Conservation (phyloP, 2,888 invertebrate species). For the Drosophila cognata region DNA sequence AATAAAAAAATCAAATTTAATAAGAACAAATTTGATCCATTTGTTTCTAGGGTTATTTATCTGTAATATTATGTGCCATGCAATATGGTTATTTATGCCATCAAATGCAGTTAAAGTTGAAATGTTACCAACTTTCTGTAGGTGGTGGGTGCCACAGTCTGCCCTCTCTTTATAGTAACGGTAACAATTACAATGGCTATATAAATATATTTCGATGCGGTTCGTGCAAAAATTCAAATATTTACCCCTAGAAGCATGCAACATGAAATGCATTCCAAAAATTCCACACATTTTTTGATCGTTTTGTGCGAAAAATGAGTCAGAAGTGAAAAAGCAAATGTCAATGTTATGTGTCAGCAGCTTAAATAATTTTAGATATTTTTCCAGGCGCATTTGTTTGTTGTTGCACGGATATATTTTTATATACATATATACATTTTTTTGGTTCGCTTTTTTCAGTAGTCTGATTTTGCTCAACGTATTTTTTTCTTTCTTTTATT, state of each 20-base stretch:
- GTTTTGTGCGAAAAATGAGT: conserved; percentile 23
- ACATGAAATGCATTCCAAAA: conserved; percentile 45
- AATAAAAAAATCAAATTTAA: neutral
- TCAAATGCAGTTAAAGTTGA: neutral
- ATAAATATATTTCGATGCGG: conserved; percentile 21
- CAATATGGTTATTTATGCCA: conserved; percentile 7
- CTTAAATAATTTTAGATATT: conserved; percentile 51
- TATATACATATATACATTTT: neutral
- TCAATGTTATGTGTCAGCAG: conserved; percentile 56
- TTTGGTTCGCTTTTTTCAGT: conserved; percentile 16
- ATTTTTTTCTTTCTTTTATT: conserved; percentile 60
- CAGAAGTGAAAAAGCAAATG: conserved; percentile 37
- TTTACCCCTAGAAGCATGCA: conserved; percentile 34
- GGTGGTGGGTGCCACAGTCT: neutral
- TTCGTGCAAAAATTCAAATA: conserved; percentile 4
- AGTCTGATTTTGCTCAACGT: conserved; percentile 32
- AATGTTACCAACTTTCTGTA: neutral
- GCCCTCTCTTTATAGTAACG: neutral
- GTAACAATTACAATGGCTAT: conserved; percentile 1
- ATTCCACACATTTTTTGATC: conserved; percentile 14
- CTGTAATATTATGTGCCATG: neutral
- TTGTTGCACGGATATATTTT: neutral
- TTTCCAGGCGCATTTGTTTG: conserved; percentile 31
- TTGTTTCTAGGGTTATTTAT: neutral
- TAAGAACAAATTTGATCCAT: conserved; percentile 9